A percentile compares a stretch with the other conserved stretches of the same genome.
phyloP scores from a whole-genome alignment of 2,888 invertebrate genomes.

The Odontocerum albicorne region DNA sequence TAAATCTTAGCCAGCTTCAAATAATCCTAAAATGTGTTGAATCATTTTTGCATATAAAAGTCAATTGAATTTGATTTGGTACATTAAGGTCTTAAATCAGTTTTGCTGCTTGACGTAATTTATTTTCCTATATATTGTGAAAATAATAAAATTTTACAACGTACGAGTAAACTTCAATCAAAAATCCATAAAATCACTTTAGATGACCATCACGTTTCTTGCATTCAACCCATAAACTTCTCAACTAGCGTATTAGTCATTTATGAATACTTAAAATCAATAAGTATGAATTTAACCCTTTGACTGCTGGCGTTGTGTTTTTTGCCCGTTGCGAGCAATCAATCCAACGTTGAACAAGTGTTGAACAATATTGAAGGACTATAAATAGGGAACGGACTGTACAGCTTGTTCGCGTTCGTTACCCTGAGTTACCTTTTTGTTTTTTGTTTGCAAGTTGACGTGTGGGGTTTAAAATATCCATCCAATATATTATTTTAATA shows the following conservation, averaged over 20 bases:
- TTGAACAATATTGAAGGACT: constrained; percentile 22
- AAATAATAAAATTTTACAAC: too few species aligned
- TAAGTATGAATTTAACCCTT: constrained; percentile 13
- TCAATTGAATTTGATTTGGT: too few species aligned
- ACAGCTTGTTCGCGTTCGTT: constrained; percentile 17
- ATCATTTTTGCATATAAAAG: too few species aligned
- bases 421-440: constrained; percentile 8
- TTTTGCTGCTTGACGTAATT: too few species aligned
- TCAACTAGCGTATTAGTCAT: too few species aligned
- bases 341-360: constrained; percentile 11
- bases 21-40: too few species aligned
- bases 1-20: too few species aligned
- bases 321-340: constrained; percentile 5
- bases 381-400: constrained; percentile 24
- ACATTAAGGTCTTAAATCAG: too few species aligned
- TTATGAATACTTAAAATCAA: constrained; percentile 9
- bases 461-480: constrained; percentile 15
- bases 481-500: too few species aligned
- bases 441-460: constrained; percentile 17
- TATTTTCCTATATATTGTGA: too few species aligned
- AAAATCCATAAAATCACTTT: not conserved
- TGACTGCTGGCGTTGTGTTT: not conserved
- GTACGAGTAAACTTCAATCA: not conserved
- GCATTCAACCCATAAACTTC: too few species aligned
- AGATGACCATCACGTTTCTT: too few species aligned